Evolutionary conservation across 2,888 invertebrate genomes (phyloP).

Genomic region (Macrosiphum euphorbiae): DNA sequence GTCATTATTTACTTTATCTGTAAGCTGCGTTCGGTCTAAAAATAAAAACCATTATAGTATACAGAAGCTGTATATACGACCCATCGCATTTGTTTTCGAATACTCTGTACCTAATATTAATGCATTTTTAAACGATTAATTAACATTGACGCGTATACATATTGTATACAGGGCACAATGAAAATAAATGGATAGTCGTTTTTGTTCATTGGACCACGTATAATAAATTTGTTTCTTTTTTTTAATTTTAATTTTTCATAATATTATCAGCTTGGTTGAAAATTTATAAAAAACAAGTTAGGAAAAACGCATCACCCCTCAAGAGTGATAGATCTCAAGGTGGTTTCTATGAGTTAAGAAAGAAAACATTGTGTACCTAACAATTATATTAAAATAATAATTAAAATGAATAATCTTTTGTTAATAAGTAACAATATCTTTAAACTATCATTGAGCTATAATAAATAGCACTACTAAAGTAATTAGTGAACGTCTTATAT

Average conservation of each 20-base stretch:
- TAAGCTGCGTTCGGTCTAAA: background rate
- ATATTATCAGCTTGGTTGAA: background rate
- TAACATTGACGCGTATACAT: background rate
- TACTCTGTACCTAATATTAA: background rate
- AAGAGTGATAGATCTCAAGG: background rate
- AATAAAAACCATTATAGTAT: background rate
- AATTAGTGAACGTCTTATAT: background rate
- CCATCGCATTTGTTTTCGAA: background rate
- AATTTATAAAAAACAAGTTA: background rate
- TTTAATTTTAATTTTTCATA: background rate
- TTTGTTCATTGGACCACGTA: background rate
- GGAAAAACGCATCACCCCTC: background rate
- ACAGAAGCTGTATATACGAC: background rate
- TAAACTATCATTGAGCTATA: background rate
- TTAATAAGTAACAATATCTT: background rate
- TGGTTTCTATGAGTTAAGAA: background rate
- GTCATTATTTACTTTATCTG: slow-evolving; percentile 23
- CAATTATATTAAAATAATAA: background rate
- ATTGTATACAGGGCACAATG: background rate
- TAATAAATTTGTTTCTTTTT: background rate
- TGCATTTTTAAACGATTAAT: slow-evolving; percentile 12
- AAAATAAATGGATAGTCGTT: background rate
- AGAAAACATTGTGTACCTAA: background rate
- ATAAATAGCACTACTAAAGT: background rate
- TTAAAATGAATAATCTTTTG: background rate